A percentile compares a stretch with the other conserved stretches of the same genome.
These are phyloP conservation scores for Melipona bicolor DNA, from an alignment of 2,888 invertebrate genomes.

Conservation along the genomic window DNA sequence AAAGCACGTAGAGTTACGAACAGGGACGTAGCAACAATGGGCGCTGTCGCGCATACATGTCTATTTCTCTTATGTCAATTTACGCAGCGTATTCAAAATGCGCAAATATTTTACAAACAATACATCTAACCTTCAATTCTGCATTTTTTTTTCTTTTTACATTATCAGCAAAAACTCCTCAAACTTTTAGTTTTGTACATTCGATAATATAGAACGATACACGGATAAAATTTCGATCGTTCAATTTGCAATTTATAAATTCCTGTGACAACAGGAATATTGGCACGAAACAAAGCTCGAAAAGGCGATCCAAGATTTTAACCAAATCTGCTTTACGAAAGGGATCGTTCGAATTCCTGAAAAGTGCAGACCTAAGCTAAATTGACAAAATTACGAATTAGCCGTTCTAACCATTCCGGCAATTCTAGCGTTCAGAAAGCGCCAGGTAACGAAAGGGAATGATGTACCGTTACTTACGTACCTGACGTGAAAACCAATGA, in stretches of 20 bases:
- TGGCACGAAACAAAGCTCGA: no score
- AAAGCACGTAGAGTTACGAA: conserved; percentile 51
- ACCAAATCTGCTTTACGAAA: no score
- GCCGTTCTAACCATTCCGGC: background rate
- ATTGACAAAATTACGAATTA: background rate
- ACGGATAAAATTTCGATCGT: no score
- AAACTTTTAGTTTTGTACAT: background rate
- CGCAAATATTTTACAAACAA: background rate
- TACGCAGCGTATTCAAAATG: background rate
- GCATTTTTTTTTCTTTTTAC: background rate
- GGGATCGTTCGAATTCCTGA: background rate
- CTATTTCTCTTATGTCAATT: background rate
- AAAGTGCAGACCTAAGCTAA: background rate
- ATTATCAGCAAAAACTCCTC: background rate
- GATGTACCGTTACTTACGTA: conserved; percentile 36
- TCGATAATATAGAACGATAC: no score
- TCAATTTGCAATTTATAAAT: background rate
- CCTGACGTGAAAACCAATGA: conserved; percentile 62
- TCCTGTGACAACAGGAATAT: no score
- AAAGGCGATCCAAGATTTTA: background rate
- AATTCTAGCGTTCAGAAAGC: background rate
- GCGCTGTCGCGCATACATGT: background rate
- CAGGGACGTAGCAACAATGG: conserved; percentile 58
- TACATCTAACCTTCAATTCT: background rate
- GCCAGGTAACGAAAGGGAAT: background rate